These are phyloP conservation scores for Lordiphosa clarofinis DNA, from an alignment of 1,140 invertebrate species.

Conservation along the genomic window DNA sequence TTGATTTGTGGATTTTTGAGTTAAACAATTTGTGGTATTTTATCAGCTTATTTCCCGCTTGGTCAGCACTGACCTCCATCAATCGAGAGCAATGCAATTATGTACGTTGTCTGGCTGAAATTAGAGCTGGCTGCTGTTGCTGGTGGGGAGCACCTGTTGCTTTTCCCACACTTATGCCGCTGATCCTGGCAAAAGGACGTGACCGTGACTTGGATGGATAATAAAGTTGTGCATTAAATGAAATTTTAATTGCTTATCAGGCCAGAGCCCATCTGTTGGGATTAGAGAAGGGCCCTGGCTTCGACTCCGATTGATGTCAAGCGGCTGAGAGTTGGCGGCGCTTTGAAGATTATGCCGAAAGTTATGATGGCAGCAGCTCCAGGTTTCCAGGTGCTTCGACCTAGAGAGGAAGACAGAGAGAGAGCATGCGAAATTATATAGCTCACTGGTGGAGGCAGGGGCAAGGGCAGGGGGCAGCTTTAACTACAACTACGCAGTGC, in stretches of 20 bases:
- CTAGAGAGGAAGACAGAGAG: background rate
- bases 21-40: background rate
- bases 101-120: constrained; percentile 45
- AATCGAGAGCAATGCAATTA: constrained; percentile 38
- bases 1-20: too few relatives aligned
- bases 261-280: constrained; percentile 56
- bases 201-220: constrained; percentile 61
- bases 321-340: constrained; percentile 49
- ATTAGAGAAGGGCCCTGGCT: constrained; percentile 42
- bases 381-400: constrained; percentile 38
- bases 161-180: constrained; percentile 60
- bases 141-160: constrained; percentile 65
- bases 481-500: constrained; percentile 71
- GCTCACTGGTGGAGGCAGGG: constrained; percentile 18
- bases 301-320: constrained; percentile 69
- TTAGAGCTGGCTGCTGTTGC: constrained; percentile 38
- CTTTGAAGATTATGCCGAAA: constrained; percentile 75
- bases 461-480: constrained; percentile 39
- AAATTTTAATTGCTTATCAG: constrained; percentile 74
- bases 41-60: too few relatives aligned
- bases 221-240: constrained; percentile 73
- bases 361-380: constrained; percentile 55
- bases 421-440: constrained; percentile 72
- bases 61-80: constrained; percentile 30
- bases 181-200: constrained; percentile 50